A percentile compares a stretch with the other conserved stretches of the same genome.
Conservation (phyloP, 2,888 invertebrate genomes). For the Tyria jacobaeae region DNA sequence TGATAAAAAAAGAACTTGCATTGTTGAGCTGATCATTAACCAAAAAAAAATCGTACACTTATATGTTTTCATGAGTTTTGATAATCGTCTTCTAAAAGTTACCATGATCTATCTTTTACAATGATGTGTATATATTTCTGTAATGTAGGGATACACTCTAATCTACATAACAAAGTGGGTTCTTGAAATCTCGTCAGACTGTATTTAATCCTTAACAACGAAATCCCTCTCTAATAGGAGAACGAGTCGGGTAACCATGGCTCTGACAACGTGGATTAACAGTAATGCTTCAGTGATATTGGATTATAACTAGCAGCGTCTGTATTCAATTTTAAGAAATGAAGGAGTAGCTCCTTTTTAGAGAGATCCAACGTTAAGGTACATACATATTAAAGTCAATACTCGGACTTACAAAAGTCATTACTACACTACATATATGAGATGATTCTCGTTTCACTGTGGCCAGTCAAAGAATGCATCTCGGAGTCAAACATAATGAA, state of each 20-base stretch:
- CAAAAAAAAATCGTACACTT: too few relatives aligned
- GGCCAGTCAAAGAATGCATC: too few relatives aligned
- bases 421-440: too few relatives aligned
- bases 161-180: slow-evolving; percentile 3
- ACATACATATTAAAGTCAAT: too few relatives aligned
- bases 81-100: neutral
- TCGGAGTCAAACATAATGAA: too few relatives aligned
- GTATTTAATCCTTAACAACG: slow-evolving; percentile 10
- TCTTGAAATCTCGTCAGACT: slow-evolving; percentile 8
- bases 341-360: too few relatives aligned
- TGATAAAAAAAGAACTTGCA: too few relatives aligned
- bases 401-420: too few relatives aligned
- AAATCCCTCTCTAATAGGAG: slow-evolving; percentile 11
- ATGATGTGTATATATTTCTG: neutral
- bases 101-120: too few relatives aligned
- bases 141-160: neutral
- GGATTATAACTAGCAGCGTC: neutral
- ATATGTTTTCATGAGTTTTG: neutral
- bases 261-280: slow-evolving; percentile 20
- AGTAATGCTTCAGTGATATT: slow-evolving; percentile 11
- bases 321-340: neutral
- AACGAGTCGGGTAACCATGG: slow-evolving; percentile 21
- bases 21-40: too few relatives aligned
- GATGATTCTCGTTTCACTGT: too few relatives aligned
- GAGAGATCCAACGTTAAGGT: too few relatives aligned